Evolutionary conservation across 2,888 invertebrate genomes (phyloP).

Genomic region (Adela reaumurella): DNA sequence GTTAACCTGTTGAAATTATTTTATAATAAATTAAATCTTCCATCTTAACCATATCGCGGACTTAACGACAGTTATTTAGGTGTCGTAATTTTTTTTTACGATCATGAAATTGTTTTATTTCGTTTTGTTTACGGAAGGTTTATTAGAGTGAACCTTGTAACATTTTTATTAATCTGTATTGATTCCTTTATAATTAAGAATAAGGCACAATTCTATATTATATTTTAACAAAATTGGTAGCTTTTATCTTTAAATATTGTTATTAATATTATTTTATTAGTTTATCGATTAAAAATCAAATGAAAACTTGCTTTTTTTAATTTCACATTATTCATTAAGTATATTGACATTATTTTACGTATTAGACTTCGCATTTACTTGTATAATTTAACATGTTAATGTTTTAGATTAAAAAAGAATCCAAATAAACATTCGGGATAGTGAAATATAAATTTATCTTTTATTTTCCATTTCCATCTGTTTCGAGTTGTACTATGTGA

Average conservation of each 20-base stretch:
- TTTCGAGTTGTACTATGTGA: too few species aligned
- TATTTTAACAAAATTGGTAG: constrained; percentile 30
- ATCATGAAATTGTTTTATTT: too few species aligned
- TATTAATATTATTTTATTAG: constrained; percentile 48
- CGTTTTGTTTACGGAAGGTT: neutral
- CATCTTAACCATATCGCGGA: constrained; percentile 42
- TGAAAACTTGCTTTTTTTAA: constrained; percentile 25
- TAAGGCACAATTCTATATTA: constrained; percentile 47
- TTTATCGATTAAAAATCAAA: constrained; percentile 28
- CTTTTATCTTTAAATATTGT: constrained; percentile 50
- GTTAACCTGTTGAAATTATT: constrained; percentile 47
- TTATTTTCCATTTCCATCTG: too few species aligned
- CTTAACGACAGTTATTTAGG: neutral
- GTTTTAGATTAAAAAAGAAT: constrained; percentile 47
- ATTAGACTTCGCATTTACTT: constrained; percentile 42
- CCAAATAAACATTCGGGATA: constrained; percentile 56
- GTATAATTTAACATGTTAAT: constrained; percentile 51
- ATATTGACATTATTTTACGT: constrained; percentile 17
- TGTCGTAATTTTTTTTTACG: too few species aligned
- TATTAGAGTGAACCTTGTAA: neutral
- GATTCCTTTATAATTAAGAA: constrained; percentile 20
- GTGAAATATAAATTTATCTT: constrained; percentile 22
- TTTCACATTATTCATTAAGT: constrained; percentile 9
- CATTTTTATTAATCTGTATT: constrained; percentile 26
- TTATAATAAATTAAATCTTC: constrained; percentile 40